Percentiles rank a stretch among this genome's conserved stretches.
phyloP scores from a whole-genome alignment of 2,888 invertebrate species.

The Pyrrhosoma nymphula region DNA sequence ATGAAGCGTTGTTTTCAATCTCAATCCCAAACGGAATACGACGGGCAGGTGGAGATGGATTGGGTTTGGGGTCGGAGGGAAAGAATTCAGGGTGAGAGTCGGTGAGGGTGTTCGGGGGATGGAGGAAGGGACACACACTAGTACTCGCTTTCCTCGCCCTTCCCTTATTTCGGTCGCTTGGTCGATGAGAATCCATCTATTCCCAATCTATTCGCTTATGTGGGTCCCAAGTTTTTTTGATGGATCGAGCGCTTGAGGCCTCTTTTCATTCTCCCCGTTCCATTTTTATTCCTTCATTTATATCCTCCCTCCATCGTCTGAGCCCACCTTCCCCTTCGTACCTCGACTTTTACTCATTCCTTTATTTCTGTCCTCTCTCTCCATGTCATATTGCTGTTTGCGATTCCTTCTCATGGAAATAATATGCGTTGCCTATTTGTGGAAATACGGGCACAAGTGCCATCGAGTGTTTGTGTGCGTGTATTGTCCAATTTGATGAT shows the following conservation, averaged over 20 bases:
- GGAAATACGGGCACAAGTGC: too few relatives aligned
- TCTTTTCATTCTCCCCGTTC: constrained; percentile 38
- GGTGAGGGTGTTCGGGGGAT: background rate
- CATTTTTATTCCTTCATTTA: constrained; percentile 21
- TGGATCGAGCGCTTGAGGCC: constrained; percentile 51
- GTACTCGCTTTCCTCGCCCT: background rate
- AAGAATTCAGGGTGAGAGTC: background rate
- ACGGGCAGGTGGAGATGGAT: constrained; percentile 1
- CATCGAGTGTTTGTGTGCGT: too few relatives aligned
- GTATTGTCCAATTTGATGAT: too few relatives aligned
- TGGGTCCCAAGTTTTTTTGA: constrained; percentile 45
- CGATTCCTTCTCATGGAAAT: too few relatives aligned
- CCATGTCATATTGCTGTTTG: too few relatives aligned
- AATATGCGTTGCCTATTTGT: too few relatives aligned
- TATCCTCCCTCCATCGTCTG: background rate
- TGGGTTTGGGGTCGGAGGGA: background rate
- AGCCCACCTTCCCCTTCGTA: background rate
- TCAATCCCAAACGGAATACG: background rate
- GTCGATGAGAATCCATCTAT: constrained; percentile 58
- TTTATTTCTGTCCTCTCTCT: too few relatives aligned
- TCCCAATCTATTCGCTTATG: constrained; percentile 47
- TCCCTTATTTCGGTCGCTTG: constrained; percentile 34
- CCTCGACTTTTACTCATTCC: background rate
- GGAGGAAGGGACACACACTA: background rate
- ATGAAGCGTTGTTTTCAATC: constrained; percentile 21